Evolutionary conservation across 2,113 vertebrate species (phyloP).

Genomic region (Dipodomys spectabilis): DNA sequence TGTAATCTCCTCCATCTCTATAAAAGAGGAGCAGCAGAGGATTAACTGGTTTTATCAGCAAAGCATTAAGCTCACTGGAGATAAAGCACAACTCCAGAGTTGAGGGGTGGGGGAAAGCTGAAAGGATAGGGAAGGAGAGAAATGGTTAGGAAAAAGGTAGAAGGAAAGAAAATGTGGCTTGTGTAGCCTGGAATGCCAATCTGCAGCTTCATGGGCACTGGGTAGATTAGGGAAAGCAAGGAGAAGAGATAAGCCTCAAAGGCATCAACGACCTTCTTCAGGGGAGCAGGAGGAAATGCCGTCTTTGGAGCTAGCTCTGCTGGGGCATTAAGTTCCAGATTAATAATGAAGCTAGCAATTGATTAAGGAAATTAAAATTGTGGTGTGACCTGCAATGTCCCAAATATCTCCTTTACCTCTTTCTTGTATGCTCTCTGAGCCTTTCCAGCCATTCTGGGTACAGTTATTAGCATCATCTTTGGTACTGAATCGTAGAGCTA

Average conservation of each 20-base stretch:
- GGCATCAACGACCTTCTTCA: background rate
- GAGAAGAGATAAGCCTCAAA: background rate
- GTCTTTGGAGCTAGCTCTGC: background rate
- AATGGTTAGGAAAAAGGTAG: background rate
- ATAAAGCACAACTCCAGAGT: constrained; percentile 26
- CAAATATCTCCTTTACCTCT: background rate
- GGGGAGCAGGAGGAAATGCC: no score
- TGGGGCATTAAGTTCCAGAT: background rate
- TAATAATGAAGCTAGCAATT: background rate
- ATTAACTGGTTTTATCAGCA: constrained; percentile 69
- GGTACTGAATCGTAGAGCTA: background rate
- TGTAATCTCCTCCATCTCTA: constrained; percentile 68
- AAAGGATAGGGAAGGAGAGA: background rate
- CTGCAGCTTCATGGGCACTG: fast-evolving
- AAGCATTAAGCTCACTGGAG: constrained; percentile 58
- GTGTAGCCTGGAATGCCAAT: background rate
- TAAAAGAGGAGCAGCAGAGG: constrained; percentile 41
- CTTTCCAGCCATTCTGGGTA: background rate
- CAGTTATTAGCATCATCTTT: background rate
- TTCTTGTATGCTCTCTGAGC: fast-evolving
- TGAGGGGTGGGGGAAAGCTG: no score
- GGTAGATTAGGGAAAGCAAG: background rate
- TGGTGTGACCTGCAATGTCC: background rate
- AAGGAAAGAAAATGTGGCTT: background rate
- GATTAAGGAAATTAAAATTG: background rate